Base-by-base conservation (phyloP, 2,113 vertebrate genomes). In the Phycodurus eques region DNA sequence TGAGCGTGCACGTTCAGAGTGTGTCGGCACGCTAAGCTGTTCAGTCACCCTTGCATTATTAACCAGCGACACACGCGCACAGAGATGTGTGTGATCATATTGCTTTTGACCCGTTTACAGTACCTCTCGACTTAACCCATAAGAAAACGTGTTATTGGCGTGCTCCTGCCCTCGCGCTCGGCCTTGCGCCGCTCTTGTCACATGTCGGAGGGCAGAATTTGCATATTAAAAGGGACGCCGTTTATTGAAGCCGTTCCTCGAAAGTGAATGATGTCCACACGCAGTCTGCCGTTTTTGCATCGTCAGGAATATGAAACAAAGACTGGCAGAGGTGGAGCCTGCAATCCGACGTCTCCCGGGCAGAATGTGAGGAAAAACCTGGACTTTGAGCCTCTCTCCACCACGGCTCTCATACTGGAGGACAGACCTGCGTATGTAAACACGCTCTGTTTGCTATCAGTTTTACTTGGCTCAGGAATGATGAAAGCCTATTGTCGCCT, bases 341-440 rank as follows among this genome's bases (percentile, higher is more conserved):
- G 93, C 86, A 94, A 88, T 88, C 93, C 94, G 0, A 91, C 92
- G 4, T 97, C 96, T 83, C 96, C 96, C 44, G 94, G 94, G 89
- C 95, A 95, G 89, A 94, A 89, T 79, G 94, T 96, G 90, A 96
- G 96, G 91, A 98, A 94, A 88, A 96, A 94, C 81, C 94, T 99
- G 81, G 94, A 95, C 86, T 97, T 98, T 75, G 96, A 98, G 78
- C 97, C 96, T 0, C 94, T 96, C n/a, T 99, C 97, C 87, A 99
- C 97, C 84, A 98, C 97, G 0, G 97, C 96, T 0, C 94, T 98
- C 68, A 98, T 98, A 87, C 92, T 98, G 68, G 97, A 98, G 82
- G 94, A 98, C 88, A 92, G 97, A 71, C 97, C 97, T 47, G 94
- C 97, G 96, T 98, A 92, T 92, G 96, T 95, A 78, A 66, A 86